These are phyloP conservation scores for Ochropleura plecta DNA, from an alignment of 2,888 invertebrate species.

Conservation along the genomic window DNA sequence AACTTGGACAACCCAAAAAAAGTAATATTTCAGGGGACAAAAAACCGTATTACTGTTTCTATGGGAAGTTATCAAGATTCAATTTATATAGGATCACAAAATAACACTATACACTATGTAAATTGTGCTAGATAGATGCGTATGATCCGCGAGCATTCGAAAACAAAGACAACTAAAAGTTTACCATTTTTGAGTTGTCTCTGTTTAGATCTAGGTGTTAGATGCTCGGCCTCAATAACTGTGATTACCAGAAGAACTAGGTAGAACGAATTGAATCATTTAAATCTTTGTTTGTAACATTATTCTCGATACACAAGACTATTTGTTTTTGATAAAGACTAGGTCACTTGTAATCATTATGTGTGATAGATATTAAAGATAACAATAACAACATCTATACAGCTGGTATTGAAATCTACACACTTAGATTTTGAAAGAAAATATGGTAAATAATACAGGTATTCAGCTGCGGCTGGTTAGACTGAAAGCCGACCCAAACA, in stretches of 20 bases:
- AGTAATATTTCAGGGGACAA: too few relatives aligned
- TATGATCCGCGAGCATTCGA: too few relatives aligned
- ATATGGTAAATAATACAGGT: neutral
- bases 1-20: too few relatives aligned
- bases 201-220: too few relatives aligned
- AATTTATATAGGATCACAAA: too few relatives aligned
- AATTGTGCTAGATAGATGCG: too few relatives aligned
- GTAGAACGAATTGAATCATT: neutral
- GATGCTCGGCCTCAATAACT: neutral
- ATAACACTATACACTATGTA: too few relatives aligned
- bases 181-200: too few relatives aligned
- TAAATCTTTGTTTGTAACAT: neutral
- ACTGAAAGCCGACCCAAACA: neutral
- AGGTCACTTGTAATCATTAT: conserved; percentile 33
- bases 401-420: conserved; percentile 3
- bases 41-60: too few relatives aligned
- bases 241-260: neutral
- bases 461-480: neutral
- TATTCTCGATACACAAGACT: conserved; percentile 10
- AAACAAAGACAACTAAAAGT: too few relatives aligned
- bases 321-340: conserved; percentile 26
- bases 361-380: conserved; percentile 28
- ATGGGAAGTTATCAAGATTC: too few relatives aligned
- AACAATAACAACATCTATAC: conserved; percentile 37
- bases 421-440: neutral